Conservation (phyloP, 2,113 vertebrate species). For the Bostrychus sinensis region DNA sequence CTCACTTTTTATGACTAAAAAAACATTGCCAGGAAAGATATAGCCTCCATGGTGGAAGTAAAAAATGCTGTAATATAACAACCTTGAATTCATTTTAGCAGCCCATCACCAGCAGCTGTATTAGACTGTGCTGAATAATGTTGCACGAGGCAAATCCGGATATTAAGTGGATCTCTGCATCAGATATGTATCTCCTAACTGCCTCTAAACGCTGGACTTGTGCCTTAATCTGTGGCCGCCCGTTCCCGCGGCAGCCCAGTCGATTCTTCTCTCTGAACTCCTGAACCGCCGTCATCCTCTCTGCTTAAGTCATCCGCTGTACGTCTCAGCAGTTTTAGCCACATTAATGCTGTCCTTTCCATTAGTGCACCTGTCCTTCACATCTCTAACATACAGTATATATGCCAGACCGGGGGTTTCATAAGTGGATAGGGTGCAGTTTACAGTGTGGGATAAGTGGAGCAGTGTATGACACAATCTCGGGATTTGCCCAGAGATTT, state of each 20-base stretch:
- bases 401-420: not conserved
- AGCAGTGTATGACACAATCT: not conserved
- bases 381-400: not conserved
- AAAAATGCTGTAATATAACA: too few relatives aligned
- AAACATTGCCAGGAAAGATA: too few relatives aligned
- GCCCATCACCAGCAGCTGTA: not conserved
- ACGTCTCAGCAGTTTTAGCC: conserved; percentile 17
- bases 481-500: not conserved
- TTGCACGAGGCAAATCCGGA: not conserved
- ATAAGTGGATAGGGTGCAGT: not conserved
- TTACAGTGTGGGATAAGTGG: not conserved
- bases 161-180: conserved; percentile 15
- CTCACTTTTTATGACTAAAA: too few relatives aligned
- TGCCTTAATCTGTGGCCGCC: not conserved
- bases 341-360: not conserved
- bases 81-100: not conserved
- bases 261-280: conserved; percentile 6
- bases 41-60: too few relatives aligned
- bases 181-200: conserved; percentile 7
- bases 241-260: not conserved
- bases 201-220: not conserved
- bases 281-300: conserved; percentile 16
- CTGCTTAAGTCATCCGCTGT: not conserved
- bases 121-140: not conserved
- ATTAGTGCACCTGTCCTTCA: conserved; percentile 19